Evolutionary conservation across 2,113 vertebrate genomes (phyloP).

Genomic region (Oriolus oriolus): DNA sequence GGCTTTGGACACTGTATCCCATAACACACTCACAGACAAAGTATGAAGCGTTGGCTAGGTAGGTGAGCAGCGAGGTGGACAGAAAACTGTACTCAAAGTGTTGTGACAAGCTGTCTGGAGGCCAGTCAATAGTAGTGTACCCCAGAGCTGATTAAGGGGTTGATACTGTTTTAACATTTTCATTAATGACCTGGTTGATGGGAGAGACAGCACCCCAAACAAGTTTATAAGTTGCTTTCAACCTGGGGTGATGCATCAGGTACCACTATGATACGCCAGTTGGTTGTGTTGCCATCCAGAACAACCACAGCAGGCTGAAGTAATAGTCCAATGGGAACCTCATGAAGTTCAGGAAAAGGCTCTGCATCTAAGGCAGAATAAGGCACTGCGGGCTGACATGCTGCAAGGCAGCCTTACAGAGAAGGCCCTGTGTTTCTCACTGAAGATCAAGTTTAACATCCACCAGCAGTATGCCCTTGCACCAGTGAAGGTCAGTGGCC

Average conservation of each 20-base stretch:
- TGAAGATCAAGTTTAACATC: neutral
- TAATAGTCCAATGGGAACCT: neutral
- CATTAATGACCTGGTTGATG: neutral
- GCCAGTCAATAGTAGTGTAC: neutral
- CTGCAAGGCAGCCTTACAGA: neutral
- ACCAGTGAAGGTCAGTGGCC: neutral
- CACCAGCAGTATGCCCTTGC: neutral
- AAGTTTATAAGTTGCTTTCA: neutral
- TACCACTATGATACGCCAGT: neutral
- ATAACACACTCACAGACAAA: neutral
- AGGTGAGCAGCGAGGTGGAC: neutral
- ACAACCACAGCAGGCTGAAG: neutral
- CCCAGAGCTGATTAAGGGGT: neutral
- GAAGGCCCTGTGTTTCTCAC: neutral
- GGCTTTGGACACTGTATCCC: neutral
- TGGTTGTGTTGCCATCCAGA: neutral
- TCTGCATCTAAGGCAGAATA: neutral
- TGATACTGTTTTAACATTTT: neutral
- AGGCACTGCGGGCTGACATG: rapidly evolving
- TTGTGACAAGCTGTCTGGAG: no score
- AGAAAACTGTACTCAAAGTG: neutral
- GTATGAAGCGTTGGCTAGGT: neutral
- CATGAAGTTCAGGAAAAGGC: neutral
- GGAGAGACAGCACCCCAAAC: neutral
- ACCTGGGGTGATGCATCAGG: no score